A percentile compares a stretch with the other conserved stretches of the same genome.
Evolutionary conservation across 2,113 vertebrate genomes (phyloP).

Genomic region (Promerops cafer): DNA sequence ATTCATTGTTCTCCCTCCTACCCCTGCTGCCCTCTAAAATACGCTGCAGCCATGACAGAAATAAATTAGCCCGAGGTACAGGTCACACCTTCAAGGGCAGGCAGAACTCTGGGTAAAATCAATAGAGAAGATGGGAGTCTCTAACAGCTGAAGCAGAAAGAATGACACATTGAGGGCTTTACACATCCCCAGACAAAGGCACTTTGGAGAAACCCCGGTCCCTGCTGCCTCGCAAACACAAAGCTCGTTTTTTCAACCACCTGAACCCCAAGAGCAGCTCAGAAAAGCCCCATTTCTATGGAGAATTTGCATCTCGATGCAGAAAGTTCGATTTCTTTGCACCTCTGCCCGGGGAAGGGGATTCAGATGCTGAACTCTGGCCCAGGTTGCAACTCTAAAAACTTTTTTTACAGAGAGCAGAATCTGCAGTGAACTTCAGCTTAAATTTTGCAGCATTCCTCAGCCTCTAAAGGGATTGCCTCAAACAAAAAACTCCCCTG

Average conservation of each 20-base stretch:
- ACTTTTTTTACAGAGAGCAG: not conserved
- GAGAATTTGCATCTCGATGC: not conserved
- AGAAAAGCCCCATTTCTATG: constrained; percentile 23
- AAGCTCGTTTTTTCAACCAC: constrained; percentile 38
- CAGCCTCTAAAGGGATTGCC: not conserved
- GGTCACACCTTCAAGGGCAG: constrained; percentile 77
- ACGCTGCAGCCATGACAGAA: constrained; percentile 72
- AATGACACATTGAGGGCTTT: constrained; percentile 56
- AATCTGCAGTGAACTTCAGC: not conserved
- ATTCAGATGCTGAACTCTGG: not conserved
- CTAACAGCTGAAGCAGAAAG: constrained; percentile 65
- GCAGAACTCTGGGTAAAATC: constrained; percentile 67
- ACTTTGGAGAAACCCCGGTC: constrained; percentile 22
- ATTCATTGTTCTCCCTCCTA: constrained; percentile 28
- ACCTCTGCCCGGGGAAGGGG: not conserved
- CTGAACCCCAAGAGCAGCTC: constrained; percentile 39
- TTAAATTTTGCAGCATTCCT: not conserved
- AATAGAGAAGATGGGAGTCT: constrained; percentile 67
- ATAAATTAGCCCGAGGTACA: constrained; percentile 75
- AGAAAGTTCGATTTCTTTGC: not conserved
- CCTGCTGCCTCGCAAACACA: not conserved
- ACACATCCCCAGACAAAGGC: constrained; percentile 66
- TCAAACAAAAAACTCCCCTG: not conserved
- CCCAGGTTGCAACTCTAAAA: not conserved
- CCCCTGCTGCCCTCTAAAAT: constrained; percentile 27